A percentile compares a stretch with the other conserved stretches of the same genome.
These are phyloP conservation scores for Reticulitermes lucifugus DNA, from an alignment of 2,888 invertebrate species.

Conservation along the genomic window DNA sequence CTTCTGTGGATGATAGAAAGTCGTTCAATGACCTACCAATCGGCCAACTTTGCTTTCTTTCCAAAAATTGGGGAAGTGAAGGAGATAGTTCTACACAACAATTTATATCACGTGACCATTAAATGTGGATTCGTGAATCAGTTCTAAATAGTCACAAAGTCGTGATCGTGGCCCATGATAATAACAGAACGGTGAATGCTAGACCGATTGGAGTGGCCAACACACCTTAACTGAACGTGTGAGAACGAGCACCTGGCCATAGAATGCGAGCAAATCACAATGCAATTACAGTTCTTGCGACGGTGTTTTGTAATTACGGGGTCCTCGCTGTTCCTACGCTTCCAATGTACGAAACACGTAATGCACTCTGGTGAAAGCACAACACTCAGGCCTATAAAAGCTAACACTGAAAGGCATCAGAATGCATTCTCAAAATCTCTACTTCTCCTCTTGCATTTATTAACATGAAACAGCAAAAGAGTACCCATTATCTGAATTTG, in stretches of 20 bases:
- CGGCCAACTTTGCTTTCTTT: too few relatives aligned
- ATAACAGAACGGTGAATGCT: neutral
- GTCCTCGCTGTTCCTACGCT: neutral
- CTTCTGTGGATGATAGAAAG: too few relatives aligned
- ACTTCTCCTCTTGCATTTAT: neutral
- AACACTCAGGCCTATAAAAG: neutral
- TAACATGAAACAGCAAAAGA: neutral
- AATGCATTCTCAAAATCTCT: neutral
- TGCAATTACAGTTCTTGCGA: neutral
- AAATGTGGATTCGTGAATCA: neutral
- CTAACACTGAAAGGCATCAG: neutral
- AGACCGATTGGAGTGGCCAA: neutral
- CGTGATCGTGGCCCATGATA: neutral
- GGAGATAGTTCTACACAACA: too few relatives aligned
- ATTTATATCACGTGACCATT: too few relatives aligned
- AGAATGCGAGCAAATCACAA: neutral
- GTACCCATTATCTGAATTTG: too few relatives aligned
- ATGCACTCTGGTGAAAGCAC: neutral
- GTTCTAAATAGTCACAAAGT: neutral
- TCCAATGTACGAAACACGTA: neutral
- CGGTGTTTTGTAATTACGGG: neutral
- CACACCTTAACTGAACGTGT: neutral
- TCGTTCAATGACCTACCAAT: neutral
- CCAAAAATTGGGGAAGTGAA: too few relatives aligned
- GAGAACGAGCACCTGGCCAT: too few relatives aligned